Conservation (phyloP, 1,140 invertebrate species). For the Aphaenogaster rudis region DNA sequence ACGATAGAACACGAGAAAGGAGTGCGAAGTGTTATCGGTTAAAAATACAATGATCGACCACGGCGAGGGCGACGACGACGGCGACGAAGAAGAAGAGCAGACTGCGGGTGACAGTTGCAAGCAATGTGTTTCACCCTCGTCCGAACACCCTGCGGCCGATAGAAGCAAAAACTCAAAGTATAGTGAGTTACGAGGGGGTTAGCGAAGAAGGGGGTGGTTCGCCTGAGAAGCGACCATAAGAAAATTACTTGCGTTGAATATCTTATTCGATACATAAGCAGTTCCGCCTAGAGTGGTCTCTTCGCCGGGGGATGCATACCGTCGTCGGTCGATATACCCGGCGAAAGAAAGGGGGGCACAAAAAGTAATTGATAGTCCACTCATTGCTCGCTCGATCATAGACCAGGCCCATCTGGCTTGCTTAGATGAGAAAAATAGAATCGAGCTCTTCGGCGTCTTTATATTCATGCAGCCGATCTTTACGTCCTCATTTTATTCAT, state of each 20-base stretch:
- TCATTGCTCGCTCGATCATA: constrained; percentile 57
- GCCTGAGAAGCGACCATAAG: constrained; percentile 81
- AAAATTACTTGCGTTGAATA: constrained; percentile 84
- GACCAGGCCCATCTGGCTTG: constrained; percentile 28
- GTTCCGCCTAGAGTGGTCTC: constrained; percentile 61
- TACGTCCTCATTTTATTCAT: background rate
- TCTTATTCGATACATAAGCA: constrained; percentile 77
- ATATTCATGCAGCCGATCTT: background rate
- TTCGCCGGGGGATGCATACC: constrained; percentile 39
- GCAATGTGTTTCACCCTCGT: constrained; percentile 51
- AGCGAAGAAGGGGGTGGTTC: constrained; percentile 69
- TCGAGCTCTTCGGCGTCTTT: background rate
- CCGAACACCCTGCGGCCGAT: constrained; percentile 49
- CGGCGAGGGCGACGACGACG: constrained; percentile 38
- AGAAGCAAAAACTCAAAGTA: constrained; percentile 54
- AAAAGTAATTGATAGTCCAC: constrained; percentile 69
- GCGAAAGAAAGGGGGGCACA: constrained; percentile 27
- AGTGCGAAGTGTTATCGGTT: constrained; percentile 49
- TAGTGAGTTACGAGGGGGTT: constrained; percentile 63
- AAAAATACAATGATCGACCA: constrained; percentile 73
- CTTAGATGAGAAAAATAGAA: background rate
- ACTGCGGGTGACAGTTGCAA: constrained; percentile 30
- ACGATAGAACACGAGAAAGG: background rate
- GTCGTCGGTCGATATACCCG: constrained; percentile 71
- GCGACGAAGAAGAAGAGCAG: constrained; percentile 41